phyloP scores from a whole-genome alignment of 2,797 vertebrate species.

The Pangasius krempfi region DNA sequence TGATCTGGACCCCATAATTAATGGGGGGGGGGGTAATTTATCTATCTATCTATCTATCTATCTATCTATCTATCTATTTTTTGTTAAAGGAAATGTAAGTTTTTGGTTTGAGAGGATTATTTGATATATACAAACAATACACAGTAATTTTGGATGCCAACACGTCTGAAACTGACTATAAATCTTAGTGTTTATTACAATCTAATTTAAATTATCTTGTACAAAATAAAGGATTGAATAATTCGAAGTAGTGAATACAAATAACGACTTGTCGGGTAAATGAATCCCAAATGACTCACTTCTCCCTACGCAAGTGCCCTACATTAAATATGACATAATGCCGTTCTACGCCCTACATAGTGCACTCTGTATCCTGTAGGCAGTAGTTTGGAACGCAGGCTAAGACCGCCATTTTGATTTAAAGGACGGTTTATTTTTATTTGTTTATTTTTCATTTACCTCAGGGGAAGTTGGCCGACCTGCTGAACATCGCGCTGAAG shows the following conservation, averaged over 20 bases:
- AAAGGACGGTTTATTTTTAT: not conserved
- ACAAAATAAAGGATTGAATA: not conserved
- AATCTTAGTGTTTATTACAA: not conserved
- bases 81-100: not conserved
- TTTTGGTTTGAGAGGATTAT: not conserved
- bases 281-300: not conserved
- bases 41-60: no score
- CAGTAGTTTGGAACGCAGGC: not conserved
- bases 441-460: constrained; percentile 15
- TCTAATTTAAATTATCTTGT: not conserved
- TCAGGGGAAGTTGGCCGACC: constrained; percentile 90
- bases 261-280: not conserved
- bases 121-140: not conserved
- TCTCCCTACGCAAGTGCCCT: not conserved
- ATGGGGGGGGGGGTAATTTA: no score
- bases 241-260: not conserved
- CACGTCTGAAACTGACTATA: not conserved
- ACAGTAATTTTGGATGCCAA: not conserved
- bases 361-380: not conserved
- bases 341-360: not conserved
- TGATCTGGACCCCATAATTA: not conserved
- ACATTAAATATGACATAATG: no score
- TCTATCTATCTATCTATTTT: not conserved
- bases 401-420: not conserved
- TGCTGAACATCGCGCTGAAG: constrained; percentile 89